Conservation (phyloP, 1,140 invertebrate genomes). For the Cyphomyrmex costatus region DNA sequence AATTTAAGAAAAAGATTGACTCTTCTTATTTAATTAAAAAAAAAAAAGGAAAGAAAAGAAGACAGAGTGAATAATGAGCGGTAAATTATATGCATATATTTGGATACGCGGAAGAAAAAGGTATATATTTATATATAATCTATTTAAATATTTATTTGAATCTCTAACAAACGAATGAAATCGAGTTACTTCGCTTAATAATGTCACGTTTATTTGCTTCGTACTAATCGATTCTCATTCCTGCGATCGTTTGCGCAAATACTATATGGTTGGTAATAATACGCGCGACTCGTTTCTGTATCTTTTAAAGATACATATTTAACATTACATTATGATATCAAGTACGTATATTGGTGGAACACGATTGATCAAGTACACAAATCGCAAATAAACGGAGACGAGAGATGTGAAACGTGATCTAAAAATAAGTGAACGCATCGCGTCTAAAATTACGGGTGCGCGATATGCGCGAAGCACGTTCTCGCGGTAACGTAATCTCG, state of each 20-base stretch:
- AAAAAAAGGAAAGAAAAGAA: too few species aligned
- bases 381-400: neutral
- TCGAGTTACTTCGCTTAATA: neutral
- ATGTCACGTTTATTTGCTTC: neutral
- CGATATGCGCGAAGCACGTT: neutral
- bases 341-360: neutral
- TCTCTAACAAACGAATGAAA: neutral
- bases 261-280: neutral
- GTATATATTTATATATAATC: neutral
- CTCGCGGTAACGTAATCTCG: neutral
- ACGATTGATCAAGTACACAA: neutral
- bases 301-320: neutral
- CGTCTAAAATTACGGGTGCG: slow-evolving; percentile 7
- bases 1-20: too few species aligned
- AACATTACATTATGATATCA: too few species aligned
- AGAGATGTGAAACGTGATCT: neutral
- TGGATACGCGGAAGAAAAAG: too few species aligned
- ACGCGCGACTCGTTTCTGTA: neutral
- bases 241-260: neutral
- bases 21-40: too few species aligned
- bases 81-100: too few species aligned
- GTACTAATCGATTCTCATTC: neutral
- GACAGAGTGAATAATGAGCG: too few species aligned
- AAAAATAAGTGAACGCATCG: neutral
- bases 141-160: neutral